phyloP scores from a whole-genome alignment of 2,888 invertebrate species.

The Rugalucina vietnamica region DNA sequence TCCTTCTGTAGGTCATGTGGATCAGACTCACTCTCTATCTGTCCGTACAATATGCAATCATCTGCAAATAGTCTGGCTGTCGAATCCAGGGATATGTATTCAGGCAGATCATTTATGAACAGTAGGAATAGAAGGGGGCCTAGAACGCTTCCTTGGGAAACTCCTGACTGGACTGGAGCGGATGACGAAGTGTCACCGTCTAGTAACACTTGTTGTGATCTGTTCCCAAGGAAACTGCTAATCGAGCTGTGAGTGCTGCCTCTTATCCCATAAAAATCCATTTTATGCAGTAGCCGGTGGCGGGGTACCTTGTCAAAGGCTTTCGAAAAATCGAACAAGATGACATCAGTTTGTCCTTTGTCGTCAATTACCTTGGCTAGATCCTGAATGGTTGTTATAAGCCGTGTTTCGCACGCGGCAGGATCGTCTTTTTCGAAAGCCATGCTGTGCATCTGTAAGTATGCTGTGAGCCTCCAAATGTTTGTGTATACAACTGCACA shows the following conservation, averaged over 20 bases:
- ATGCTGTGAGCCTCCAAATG: slow-evolving; percentile 3
- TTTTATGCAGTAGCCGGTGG: slow-evolving; percentile 13
- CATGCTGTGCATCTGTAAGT: slow-evolving; percentile 18
- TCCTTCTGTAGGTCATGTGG: slow-evolving; percentile 31
- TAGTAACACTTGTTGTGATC: slow-evolving; percentile 23
- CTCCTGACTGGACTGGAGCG: slow-evolving; percentile 18
- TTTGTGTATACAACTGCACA: not conserved
- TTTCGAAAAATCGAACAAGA: slow-evolving; percentile 28
- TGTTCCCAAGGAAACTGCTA: slow-evolving; percentile 4
- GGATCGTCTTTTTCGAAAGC: not conserved
- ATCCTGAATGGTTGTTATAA: not conserved
- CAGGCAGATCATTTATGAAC: not conserved
- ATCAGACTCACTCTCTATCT: not conserved
- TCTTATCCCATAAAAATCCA: slow-evolving; percentile 5
- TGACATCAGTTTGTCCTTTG: not conserved
- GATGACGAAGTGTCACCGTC: slow-evolving; percentile 9
- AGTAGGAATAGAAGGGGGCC: slow-evolving; percentile 27
- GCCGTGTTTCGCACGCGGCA: slow-evolving; percentile 2
- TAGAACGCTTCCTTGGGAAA: slow-evolving; percentile 23
- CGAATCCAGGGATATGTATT: not conserved
- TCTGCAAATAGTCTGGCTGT: slow-evolving; percentile 29
- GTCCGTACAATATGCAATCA: slow-evolving; percentile 27
- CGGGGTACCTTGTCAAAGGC: slow-evolving; percentile 37
- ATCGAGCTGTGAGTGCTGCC: slow-evolving; percentile 6
- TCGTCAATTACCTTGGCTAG: not conserved